phyloP scores from a whole-genome alignment of 2,888 invertebrate genomes.

The Griposia aprilina region DNA sequence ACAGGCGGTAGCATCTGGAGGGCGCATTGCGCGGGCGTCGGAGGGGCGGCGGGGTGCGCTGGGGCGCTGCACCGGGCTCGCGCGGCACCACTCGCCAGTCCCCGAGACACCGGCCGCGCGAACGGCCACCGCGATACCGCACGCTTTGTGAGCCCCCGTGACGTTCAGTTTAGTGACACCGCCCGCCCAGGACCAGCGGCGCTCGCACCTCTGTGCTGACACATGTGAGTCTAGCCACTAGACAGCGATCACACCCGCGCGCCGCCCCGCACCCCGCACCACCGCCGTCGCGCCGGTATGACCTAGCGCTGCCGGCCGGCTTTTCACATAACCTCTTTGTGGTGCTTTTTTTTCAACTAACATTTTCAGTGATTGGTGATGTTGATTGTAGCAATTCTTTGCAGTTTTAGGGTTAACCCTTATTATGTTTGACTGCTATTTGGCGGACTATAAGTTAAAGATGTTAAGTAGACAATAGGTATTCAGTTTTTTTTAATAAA shows the following conservation, averaged over 20 bases:
- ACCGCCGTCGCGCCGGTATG: slow-evolving; percentile 61
- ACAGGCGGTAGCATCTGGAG: slow-evolving; percentile 83
- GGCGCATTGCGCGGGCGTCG: slow-evolving; percentile 82
- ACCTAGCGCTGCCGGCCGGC: slow-evolving; percentile 79
- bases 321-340: slow-evolving; percentile 81
- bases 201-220: slow-evolving; percentile 78
- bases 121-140: slow-evolving; percentile 87
- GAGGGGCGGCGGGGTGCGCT: slow-evolving; percentile 82
- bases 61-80: slow-evolving; percentile 83
- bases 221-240: slow-evolving; percentile 85
- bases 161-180: slow-evolving; percentile 80
- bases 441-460: slow-evolving; percentile 4
- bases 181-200: slow-evolving; percentile 83
- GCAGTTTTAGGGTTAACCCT: slow-evolving; percentile 42
- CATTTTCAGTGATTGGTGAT: slow-evolving; percentile 74
- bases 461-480: slow-evolving; percentile 11
- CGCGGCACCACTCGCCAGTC: slow-evolving; percentile 85
- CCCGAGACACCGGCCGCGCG: slow-evolving; percentile 90
- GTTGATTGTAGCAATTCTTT: slow-evolving; percentile 45
- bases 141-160: slow-evolving; percentile 70
- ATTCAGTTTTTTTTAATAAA: slow-evolving; percentile 20
- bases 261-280: slow-evolving; percentile 43
- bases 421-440: slow-evolving; percentile 21
- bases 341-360: slow-evolving; percentile 76
- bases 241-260: slow-evolving; percentile 57